These are phyloP conservation scores for Harlomillsia oculata DNA, from an alignment of 1,140 invertebrate genomes.

Conservation along the genomic window DNA sequence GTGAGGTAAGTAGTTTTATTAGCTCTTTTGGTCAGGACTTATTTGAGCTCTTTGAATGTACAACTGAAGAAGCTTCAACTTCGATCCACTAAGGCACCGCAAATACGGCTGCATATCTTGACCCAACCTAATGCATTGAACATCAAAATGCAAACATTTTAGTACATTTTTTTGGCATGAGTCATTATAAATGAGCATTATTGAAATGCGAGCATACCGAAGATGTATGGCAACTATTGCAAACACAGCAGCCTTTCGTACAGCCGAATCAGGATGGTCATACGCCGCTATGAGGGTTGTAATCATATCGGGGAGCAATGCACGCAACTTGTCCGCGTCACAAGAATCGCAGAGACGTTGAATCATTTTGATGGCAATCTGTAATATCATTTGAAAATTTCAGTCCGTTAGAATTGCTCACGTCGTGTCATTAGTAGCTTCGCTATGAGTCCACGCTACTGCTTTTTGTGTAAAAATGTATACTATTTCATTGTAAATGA, in stretches of 20 bases:
- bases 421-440: too few relatives aligned
- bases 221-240: conserved; percentile 34
- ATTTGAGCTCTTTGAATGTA: conserved; percentile 34
- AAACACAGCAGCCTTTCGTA: conserved; percentile 35
- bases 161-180: not conserved
- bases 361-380: conserved; percentile 36
- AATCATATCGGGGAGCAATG: conserved; percentile 31
- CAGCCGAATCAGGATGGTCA: conserved; percentile 35
- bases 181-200: not conserved
- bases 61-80: conserved; percentile 34
- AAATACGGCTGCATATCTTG: conserved; percentile 32
- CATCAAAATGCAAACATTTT: not conserved
- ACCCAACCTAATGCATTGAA: conserved; percentile 17
- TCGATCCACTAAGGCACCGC: conserved; percentile 32
- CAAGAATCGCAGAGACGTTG: conserved; percentile 31
- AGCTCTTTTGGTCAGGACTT: conserved; percentile 4
- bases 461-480: not conserved
- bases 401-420: too few relatives aligned
- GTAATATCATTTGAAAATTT: conserved; percentile 3
- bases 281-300: conserved; percentile 32
- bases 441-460: not conserved
- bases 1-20: too few relatives aligned
- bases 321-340: conserved; percentile 30
- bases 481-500: not conserved
- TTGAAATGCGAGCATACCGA: conserved; percentile 14